phyloP scores from a whole-genome alignment of 2,888 invertebrate species.

The Achlya flavicornis region DNA sequence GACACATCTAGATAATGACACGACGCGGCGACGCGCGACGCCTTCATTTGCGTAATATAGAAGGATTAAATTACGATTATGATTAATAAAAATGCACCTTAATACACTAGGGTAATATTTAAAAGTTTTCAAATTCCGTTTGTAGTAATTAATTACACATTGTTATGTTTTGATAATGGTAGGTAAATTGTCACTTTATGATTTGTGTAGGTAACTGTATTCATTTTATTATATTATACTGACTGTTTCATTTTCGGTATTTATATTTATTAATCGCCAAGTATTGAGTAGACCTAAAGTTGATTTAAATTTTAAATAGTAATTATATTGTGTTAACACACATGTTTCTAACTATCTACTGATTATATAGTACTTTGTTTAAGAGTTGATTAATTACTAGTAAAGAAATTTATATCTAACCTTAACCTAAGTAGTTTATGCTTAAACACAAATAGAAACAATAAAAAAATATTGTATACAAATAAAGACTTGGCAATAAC shows the following conservation, averaged over 20 bases:
- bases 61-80: conserved; percentile 78
- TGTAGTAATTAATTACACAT: conserved; percentile 22
- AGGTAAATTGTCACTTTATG: conserved; percentile 26
- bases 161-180: conserved; percentile 16
- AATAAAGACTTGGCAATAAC: conserved; percentile 66
- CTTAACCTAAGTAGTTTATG: conserved; percentile 71
- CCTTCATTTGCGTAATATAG: conserved; percentile 72
- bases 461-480: conserved; percentile 58
- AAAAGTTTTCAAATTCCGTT: conserved; percentile 63
- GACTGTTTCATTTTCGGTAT: conserved; percentile 34
- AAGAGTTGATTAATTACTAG: conserved; percentile 74
- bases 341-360: conserved; percentile 68
- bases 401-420: conserved; percentile 68
- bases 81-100: conserved; percentile 78
- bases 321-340: conserved; percentile 56
- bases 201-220: conserved; percentile 54
- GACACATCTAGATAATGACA: conserved; percentile 77
- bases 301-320: conserved; percentile 58
- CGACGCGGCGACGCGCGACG: conserved; percentile 47
- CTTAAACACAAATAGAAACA: conserved; percentile 72
- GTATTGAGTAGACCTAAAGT: conserved; percentile 42
- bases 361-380: conserved; percentile 74
- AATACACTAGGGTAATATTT: conserved; percentile 69
- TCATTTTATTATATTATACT: conserved; percentile 35
- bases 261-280: conserved; percentile 37